Base-by-base conservation (phyloP, 2,113 vertebrate genomes). In the Aegypius monachus region DNA sequence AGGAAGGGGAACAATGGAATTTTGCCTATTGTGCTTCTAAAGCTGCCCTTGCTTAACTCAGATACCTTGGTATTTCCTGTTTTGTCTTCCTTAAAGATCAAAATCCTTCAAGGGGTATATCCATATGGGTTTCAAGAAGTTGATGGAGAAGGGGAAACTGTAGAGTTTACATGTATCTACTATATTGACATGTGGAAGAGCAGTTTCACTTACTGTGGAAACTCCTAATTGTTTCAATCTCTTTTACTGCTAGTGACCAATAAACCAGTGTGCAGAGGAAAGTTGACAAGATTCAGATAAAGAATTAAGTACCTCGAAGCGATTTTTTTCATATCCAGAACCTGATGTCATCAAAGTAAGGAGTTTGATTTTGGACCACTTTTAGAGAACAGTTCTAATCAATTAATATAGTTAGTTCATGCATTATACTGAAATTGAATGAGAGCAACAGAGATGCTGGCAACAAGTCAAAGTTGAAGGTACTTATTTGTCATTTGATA, bases 401-500 rank as follows among this genome's bases (percentile, higher is more conserved):
- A 80, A 18, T 50, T 86, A 83, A 62, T 77, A 45, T 15, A 56
- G 29, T 68, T 72, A 75, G 16, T 52, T 45, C 23, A 52, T 43
- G 61, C 21, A 52, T 56, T 79, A 25, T 43, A 50, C 19, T 72
- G 78, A 84, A 87, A 68, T 32, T 72, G 53, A 81, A 36, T 29
- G 26, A 83, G 16, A 81, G 6, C 34, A 90, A 47, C 21, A 7
- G 4, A 79, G 48, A 38, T 58, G 20, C 20, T 70, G 43, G 23
- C 40, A 86, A 52, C 13, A 85, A 81, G 63, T 79, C 66, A 90
- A 43, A 93, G 43, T 32, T 82, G 85, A 82, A 81, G 32, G 52
- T 92, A 81, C 13, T 66, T 93, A 62, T 93, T 87, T 91, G 26
- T 36, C 63, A 47, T 73, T 87, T 91, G 74, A 86, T 95, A 91